Evolutionary conservation across 92 coral and sea anemone genomes (phyloP).

Genomic region (Epizoanthus illoricatus): DNA sequence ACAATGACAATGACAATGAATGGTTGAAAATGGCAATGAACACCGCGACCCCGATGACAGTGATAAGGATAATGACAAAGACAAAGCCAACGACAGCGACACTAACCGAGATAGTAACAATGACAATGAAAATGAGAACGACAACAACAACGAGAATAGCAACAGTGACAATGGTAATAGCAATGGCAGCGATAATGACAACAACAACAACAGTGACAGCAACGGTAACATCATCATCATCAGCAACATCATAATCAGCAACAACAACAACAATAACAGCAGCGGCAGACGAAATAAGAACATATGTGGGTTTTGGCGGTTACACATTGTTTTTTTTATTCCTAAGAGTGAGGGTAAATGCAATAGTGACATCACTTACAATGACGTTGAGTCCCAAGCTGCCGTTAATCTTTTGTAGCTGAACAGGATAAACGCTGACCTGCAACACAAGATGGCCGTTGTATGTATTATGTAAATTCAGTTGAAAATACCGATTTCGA

Average conservation of each 20-base stretch:
- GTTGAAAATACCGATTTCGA: no score
- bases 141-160: not conserved
- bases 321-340: no score
- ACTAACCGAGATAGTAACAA: not conserved
- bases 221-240: not conserved
- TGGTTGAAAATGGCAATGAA: no score
- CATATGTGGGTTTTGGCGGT: no score
- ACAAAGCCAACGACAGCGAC: not conserved
- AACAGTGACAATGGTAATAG: not conserved
- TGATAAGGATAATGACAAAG: not conserved
- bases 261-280: no score
- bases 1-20: no score
- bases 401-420: conserved; percentile 87
- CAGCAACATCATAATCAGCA: not conserved
- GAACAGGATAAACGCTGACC: conserved; percentile 92
- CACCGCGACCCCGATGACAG: not conserved
- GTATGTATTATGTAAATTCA: no score
- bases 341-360: no score
- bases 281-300: no score
- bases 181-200: no score
- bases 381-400: conserved; percentile 92
- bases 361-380: conserved; percentile 52
- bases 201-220: not conserved
- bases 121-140: not conserved
- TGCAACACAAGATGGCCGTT: conserved; percentile 7